Conservation (phyloP, 2,888 invertebrate species). For the Tiliacea aurago region DNA sequence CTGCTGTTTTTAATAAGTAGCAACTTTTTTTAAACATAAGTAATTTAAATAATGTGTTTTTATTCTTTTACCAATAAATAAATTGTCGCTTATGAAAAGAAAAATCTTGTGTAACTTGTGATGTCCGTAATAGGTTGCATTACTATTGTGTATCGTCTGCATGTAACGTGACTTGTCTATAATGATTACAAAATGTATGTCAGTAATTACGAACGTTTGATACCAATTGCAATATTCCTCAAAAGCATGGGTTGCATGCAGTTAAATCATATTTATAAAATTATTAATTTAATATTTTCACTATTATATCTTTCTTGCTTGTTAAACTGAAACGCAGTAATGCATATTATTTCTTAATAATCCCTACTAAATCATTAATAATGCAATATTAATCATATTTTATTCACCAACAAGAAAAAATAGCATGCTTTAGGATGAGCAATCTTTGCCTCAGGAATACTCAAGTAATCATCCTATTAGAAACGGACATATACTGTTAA, state of each 20-base stretch:
- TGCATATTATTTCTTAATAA: not conserved
- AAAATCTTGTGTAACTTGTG: conserved; percentile 27
- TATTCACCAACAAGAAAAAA: not conserved
- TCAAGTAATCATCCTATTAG: not conserved
- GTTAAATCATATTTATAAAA: conserved; percentile 15
- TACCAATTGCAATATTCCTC: conserved; percentile 9
- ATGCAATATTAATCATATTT: not conserved
- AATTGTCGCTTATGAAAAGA: conserved; percentile 5
- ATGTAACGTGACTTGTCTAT: conserved; percentile 57
- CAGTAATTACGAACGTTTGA: conserved; percentile 25
- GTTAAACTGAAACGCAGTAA: conserved; percentile 11
- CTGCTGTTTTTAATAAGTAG: conserved; percentile 31
- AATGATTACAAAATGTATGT: conserved; percentile 37
- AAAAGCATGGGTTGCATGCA: conserved; percentile 46
- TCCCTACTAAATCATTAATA: not conserved
- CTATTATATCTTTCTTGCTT: conserved; percentile 14
- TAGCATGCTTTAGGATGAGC: conserved; percentile 5
- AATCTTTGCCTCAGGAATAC: not conserved
- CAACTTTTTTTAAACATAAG: conserved; percentile 3
- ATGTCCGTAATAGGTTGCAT: conserved; percentile 43
- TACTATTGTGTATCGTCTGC: conserved; percentile 60
- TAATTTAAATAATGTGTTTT: conserved; percentile 1
- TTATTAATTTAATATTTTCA: not conserved
- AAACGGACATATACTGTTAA: not conserved
- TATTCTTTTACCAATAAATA: not conserved